Evolutionary conservation across 2,888 invertebrate species (phyloP), one percentile per base, ranked within the genome.

Genomic region (Nysson spinosus): DNA sequence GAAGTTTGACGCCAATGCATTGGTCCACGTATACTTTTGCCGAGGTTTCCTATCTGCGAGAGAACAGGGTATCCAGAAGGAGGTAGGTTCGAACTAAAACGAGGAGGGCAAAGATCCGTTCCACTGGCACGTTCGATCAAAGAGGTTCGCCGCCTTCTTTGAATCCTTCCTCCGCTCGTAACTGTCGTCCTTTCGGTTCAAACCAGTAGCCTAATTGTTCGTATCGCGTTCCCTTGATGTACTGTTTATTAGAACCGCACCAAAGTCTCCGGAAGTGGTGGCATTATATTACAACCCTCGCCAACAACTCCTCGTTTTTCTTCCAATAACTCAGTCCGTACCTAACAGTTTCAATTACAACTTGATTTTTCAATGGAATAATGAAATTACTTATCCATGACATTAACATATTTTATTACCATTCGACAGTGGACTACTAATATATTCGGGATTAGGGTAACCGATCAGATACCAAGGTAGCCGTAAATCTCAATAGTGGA

Each of bases 171-270:
- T 5, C 63, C 72, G 61, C 72, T 72, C 72, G 68, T 72, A 72
- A 72, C 68, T 68, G 68, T 72, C 64, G 50, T 72, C 57, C 60
- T 26, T 34, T 54, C 69, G 52, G 20, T 24, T 44, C 55, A 61
- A 70, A 69, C 69, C 69, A 19, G 69, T 69, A 69, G 69, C 69
- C 69, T 69, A 68, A 69, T 69, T 69, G 69, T 68, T 69, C 51
- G 46, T 49, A 39, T 47, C 57, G 46, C 14, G 14, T 12, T 20
- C 20, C 26, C 24, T n/a, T 28, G 50, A 39, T 44, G 49, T 49
- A 56, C 43, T 9, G 51, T 46, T 49, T 52, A 58, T 43, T 42
- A 54, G 54, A 54, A 44, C 9, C 35, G 17, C 5, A 24, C 39
- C 52, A 6, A 30, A 42, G n/a, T 58, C 52, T 42, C 30, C 42